A percentile compares a stretch with the other conserved stretches of the same genome.
Conservation (phyloP, 2,888 invertebrate genomes). For the Cepaea hortensis region DNA sequence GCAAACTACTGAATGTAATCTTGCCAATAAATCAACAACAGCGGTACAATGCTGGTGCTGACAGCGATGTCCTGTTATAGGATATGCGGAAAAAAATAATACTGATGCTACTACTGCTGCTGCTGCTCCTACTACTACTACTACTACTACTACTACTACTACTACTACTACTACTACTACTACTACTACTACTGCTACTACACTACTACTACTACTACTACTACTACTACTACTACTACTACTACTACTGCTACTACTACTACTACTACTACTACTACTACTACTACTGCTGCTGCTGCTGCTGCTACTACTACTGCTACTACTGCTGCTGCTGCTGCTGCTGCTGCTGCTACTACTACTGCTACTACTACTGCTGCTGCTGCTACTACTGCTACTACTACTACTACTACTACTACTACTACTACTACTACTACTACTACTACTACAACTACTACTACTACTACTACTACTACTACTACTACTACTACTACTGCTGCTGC, state of each 20-base stretch:
- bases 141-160: slow-evolving; percentile 26
- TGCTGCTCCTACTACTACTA: background rate
- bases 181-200: slow-evolving; percentile 44
- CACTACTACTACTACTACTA: slow-evolving; percentile 39
- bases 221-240: slow-evolving; percentile 39
- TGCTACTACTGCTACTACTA: slow-evolving; percentile 35
- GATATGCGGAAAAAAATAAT: too few species aligned
- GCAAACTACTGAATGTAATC: too few species aligned
- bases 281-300: too few species aligned
- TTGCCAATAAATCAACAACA: too few species aligned
- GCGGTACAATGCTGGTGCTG: too few species aligned
- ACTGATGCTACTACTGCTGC: too few species aligned
- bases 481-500: background rate
- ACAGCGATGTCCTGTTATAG: too few species aligned
- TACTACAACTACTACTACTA: too few species aligned
- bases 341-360: too few species aligned
- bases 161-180: slow-evolving; percentile 36
- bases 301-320: background rate
- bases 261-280: slow-evolving; percentile 26
- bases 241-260: slow-evolving; percentile 37
- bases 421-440: background rate
- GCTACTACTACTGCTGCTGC: too few species aligned
- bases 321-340: too few species aligned
- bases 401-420: slow-evolving; percentile 38
- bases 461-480: too few species aligned